These are phyloP conservation scores for Ianthella basta DNA, from an alignment of 37 sponge, comb jelly and placozoan species.

Conservation along the genomic window DNA sequence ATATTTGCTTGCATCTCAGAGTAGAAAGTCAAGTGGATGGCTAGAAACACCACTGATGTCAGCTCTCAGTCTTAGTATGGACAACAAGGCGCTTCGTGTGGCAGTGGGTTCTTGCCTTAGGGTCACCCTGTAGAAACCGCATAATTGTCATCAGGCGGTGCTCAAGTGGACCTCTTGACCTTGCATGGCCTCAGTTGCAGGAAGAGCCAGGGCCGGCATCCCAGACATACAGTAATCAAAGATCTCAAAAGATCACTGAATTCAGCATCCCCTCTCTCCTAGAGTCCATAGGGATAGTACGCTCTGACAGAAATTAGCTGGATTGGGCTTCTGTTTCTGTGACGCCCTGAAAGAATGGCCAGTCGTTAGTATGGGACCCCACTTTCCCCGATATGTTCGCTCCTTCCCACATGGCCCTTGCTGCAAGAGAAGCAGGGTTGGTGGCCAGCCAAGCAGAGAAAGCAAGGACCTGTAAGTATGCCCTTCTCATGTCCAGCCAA, in stretches of 20 bases:
- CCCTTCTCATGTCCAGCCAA: background rate
- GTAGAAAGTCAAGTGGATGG: background rate
- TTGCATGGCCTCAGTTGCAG: background rate
- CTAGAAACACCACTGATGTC: background rate
- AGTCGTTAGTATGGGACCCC: background rate
- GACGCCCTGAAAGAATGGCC: background rate
- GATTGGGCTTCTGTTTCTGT: background rate
- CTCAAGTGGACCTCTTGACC: background rate
- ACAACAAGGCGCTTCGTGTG: background rate
- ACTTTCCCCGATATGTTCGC: background rate
- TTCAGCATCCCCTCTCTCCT: background rate
- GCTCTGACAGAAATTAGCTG: background rate
- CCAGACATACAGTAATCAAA: constrained; percentile 4
- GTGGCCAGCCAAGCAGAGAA: background rate
- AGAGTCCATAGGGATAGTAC: too few species aligned
- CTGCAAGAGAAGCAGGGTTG: background rate
- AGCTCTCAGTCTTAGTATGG: background rate
- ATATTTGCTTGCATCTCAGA: too few species aligned
- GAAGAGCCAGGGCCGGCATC: background rate
- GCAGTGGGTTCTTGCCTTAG: background rate
- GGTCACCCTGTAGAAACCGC: background rate
- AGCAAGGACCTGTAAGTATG: background rate
- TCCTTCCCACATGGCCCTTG: background rate
- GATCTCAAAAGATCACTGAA: background rate
- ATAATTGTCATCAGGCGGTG: background rate